Percentiles rank a stretch among this genome's conserved stretches.
phyloP scores from a whole-genome alignment of 2,888 invertebrate genomes.

The Spisula subtruncata region DNA sequence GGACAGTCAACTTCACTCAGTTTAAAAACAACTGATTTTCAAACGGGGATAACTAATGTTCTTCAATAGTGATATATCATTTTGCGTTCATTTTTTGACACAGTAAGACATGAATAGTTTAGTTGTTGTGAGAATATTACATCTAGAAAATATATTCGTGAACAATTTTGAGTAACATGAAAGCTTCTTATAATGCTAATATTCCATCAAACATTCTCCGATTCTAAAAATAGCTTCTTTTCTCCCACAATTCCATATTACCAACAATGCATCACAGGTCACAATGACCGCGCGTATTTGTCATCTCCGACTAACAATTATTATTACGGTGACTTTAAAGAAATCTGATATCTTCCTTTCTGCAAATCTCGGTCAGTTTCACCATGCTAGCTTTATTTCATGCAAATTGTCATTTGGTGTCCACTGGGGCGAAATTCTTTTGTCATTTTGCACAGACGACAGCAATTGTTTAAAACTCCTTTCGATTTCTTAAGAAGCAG shows the following conservation, averaged over 20 bases:
- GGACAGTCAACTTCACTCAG: no score
- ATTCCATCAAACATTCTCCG: no score
- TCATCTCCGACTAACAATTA: conserved; percentile 16
- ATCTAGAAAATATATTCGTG: no score
- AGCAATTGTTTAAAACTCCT: conserved; percentile 47
- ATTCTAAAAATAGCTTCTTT: background rate
- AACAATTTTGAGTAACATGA: no score
- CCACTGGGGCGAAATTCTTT: conserved; percentile 36
- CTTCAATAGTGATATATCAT: no score
- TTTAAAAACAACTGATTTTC: no score
- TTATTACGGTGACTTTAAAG: background rate
- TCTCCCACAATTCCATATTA: conserved; percentile 22
- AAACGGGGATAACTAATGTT: no score
- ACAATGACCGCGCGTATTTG: conserved; percentile 42
- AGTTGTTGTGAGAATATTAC: no score
- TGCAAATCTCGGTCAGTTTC: conserved; percentile 7
- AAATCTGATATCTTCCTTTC: conserved; percentile 45
- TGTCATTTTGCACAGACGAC: conserved; percentile 16
- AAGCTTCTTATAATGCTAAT: background rate
- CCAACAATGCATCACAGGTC: conserved; percentile 45
- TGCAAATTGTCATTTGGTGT: conserved; percentile 46
- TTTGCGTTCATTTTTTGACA: no score
- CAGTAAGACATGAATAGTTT: no score
- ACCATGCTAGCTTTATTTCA: conserved; percentile 53
- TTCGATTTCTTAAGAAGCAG: conserved; percentile 50